Conservation (phyloP, 2,113 vertebrate species). For the Actenoides lindsayi region DNA sequence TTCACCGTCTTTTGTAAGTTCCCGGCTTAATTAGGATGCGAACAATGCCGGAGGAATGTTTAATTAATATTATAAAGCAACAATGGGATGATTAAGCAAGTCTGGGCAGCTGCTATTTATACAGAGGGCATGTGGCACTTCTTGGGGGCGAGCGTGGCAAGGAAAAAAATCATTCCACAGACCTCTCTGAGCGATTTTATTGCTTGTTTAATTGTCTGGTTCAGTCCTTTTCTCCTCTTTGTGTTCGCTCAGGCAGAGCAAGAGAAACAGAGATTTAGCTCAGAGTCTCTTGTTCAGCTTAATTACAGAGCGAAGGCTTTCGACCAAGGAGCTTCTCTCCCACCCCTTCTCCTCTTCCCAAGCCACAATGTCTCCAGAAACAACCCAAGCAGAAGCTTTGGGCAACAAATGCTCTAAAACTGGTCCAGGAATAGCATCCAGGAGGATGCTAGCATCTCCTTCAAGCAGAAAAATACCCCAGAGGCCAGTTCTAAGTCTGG, state of each 20-base stretch:
- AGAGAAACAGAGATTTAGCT: not conserved
- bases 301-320: not conserved
- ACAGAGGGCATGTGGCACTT: slow-evolving; percentile 44
- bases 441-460: not conserved
- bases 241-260: not conserved
- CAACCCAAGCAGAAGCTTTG: not conserved
- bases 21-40: slow-evolving; percentile 45
- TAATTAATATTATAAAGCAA: slow-evolving; percentile 67
- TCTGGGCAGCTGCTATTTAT: slow-evolving; percentile 55
- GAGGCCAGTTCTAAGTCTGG: not conserved
- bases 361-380: not conserved
- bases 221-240: slow-evolving; percentile 31
- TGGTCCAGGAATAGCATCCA: not conserved
- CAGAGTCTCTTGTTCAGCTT: not conserved
- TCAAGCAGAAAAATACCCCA: not conserved
- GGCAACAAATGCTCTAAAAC: not conserved
- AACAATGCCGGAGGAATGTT: slow-evolving; percentile 62
- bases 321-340: not conserved
- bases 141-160: not conserved
- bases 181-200: not conserved
- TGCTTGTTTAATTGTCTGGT: slow-evolving; percentile 17
- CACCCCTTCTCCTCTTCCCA: not conserved
- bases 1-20: slow-evolving; percentile 12
- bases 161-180: not conserved
- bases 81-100: slow-evolving; percentile 64